Percentiles rank a stretch among this genome's conserved stretches.
Evolutionary conservation across 2,113 vertebrate genomes (phyloP).

Genomic region (Mandrillus leucophaeus): DNA sequence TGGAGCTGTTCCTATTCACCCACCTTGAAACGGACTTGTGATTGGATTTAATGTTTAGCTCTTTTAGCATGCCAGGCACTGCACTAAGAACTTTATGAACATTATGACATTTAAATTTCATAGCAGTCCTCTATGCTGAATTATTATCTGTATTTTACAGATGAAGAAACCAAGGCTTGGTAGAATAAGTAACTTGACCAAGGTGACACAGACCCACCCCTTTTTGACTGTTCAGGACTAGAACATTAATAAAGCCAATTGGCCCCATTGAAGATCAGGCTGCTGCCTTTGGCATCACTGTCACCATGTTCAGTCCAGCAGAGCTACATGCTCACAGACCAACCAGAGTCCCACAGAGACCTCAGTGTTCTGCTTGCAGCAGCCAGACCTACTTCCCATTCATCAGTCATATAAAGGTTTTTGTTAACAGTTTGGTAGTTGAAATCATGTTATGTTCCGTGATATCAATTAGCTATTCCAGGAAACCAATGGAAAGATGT

Average conservation of each 20-base stretch:
- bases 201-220: neutral
- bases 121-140: neutral
- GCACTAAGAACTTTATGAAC: neutral
- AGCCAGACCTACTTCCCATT: neutral
- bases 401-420: neutral
- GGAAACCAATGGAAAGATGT: neutral
- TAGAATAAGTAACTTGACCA: neutral
- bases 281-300: neutral
- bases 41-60: slow-evolving; percentile 25
- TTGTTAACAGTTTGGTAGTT: neutral
- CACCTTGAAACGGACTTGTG: neutral
- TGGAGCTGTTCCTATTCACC: too few species aligned
- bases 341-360: neutral
- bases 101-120: neutral
- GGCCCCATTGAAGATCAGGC: neutral
- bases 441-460: neutral
- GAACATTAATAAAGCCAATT: neutral
- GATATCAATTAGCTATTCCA: neutral
- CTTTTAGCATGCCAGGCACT: neutral
- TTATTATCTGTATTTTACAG: neutral
- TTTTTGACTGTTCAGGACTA: neutral
- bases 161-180: neutral
- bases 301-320: neutral
- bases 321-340: neutral
- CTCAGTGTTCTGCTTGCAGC: neutral